These are phyloP conservation scores for Plagiodera versicolora DNA, from an alignment of 2,888 invertebrate genomes.

Conservation along the genomic window DNA sequence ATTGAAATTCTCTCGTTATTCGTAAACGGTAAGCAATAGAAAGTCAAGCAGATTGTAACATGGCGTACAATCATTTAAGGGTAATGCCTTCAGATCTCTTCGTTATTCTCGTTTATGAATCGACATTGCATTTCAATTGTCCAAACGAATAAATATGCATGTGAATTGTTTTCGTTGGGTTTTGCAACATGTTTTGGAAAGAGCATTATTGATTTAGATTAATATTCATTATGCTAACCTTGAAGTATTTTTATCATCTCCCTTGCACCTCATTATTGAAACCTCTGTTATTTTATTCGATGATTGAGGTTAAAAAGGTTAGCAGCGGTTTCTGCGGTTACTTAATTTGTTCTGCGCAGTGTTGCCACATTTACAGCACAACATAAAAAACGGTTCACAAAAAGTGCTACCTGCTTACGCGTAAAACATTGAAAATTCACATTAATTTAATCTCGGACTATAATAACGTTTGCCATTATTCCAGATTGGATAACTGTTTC, in stretches of 20 bases:
- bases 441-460: neutral
- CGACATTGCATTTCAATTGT: too few species aligned
- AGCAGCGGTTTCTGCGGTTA: neutral
- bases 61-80: too few species aligned
- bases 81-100: too few species aligned
- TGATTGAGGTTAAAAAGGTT: conserved; percentile 17
- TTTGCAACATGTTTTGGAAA: neutral
- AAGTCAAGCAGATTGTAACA: conserved; percentile 6
- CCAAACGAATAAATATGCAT: too few species aligned
- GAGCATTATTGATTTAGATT: too few species aligned
- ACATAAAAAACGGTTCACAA: too few species aligned
- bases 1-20: conserved; percentile 19
- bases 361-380: neutral
- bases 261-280: conserved; percentile 14
- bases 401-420: too few species aligned
- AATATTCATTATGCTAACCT: conserved; percentile 14
- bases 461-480: neutral
- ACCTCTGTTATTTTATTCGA: conserved; percentile 12
- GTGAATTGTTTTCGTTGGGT: too few species aligned
- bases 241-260: conserved; percentile 13
- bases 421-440: too few species aligned
- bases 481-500: neutral
- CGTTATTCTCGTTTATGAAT: too few species aligned
- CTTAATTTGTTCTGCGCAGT: neutral
- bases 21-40: conserved; percentile 17